Base-by-base conservation (phyloP, 2,113 vertebrate species). In the Maccullochella peelii region DNA sequence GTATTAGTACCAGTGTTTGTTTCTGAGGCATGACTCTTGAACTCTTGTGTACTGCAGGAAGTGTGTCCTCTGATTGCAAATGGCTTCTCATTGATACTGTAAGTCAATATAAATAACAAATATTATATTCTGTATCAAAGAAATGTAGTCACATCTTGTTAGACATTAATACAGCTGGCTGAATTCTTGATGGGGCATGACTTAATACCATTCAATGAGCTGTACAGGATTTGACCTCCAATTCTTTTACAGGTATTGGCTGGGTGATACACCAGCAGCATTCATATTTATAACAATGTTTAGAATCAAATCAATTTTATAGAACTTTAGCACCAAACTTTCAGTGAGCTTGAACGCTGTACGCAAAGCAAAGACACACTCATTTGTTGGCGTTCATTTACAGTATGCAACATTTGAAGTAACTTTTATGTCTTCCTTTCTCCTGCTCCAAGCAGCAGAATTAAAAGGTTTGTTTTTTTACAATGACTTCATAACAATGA, bases 401-500 rank as follows among this genome's bases (percentile, higher is more conserved):
- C 14, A 49, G 8, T 20, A 14, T 27, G 18, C 42, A 25, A 18
- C 12, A 49, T 38, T 58, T 30, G 58, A 83, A 47, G 47, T 30
- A 1, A 74, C 25, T 49, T 21, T 2, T 1, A 38, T 54, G 18
- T 44, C 14, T 1, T 59, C 9, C 8, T 67, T 55, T 16, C 20
- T 49, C 15, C 44, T 62, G 52, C 38, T 50, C 25, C 15, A 30
- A 52, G 36, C 44, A 54, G 14, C n/a, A 18, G 44, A 54, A 82
- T 73, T 73, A 68, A 80, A 77, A n/a, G n/a, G n/a, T n/a, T n/a
- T n/a, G 33, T 33, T 38, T 65, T 10, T 40, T 42, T 42, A 23
- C 18, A 77, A 72, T 63, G 1, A 65, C 59, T 72, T 88, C 69
- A 70, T 79, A 52, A 63, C 55, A 73, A 30, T 72, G 55, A 86